These are phyloP conservation scores for Halcyon malimbica DNA, from an alignment of 2,113 vertebrate species.

Conservation along the genomic window DNA sequence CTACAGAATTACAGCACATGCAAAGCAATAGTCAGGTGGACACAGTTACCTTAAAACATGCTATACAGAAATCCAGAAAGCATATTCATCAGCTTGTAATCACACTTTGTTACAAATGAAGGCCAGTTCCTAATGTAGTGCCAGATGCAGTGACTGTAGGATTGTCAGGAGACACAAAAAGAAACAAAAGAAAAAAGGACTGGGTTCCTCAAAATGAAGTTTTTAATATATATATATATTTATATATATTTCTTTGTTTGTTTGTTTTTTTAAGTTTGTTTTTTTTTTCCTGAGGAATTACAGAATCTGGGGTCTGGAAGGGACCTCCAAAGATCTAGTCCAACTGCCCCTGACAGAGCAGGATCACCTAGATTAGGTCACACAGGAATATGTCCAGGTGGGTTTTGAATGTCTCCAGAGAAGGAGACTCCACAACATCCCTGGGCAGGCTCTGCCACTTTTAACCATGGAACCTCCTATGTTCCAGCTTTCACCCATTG, in stretches of 20 bases:
- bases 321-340: too few species aligned
- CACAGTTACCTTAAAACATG: not conserved
- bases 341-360: too few species aligned
- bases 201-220: not conserved
- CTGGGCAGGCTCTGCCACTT: too few species aligned
- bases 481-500: too few species aligned
- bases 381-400: too few species aligned
- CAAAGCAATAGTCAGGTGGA: not conserved
- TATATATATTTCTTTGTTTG: too few species aligned
- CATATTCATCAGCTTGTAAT: not conserved
- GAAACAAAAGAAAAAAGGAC: not conserved
- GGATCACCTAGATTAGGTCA: too few species aligned
- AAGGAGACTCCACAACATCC: too few species aligned
- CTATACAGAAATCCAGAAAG: not conserved
- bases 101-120: not conserved
- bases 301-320: too few species aligned
- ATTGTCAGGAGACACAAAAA: not conserved
- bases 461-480: too few species aligned
- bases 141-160: not conserved
- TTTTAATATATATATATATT: not conserved
- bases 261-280: too few species aligned
- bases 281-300: not conserved
- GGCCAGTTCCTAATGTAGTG: not conserved
- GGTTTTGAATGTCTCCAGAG: too few species aligned
- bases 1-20: not conserved